These are phyloP conservation scores for Phyllotreta striolata DNA, from an alignment of 2,888 invertebrate species.

Conservation along the genomic window DNA sequence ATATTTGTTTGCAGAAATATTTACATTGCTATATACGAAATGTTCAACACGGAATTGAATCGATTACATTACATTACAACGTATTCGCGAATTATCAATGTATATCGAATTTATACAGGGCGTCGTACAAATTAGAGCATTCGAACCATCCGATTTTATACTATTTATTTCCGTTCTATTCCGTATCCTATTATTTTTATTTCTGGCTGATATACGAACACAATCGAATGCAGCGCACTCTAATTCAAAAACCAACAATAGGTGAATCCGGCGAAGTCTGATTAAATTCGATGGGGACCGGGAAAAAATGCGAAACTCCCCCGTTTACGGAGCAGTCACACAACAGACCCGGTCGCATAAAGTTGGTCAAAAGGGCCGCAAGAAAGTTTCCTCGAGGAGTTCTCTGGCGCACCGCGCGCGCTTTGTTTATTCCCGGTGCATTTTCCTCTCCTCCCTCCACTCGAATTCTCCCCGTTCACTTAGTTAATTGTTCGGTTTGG, in stretches of 20 bases:
- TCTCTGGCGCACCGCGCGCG: background rate
- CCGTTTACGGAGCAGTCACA: conserved; percentile 17
- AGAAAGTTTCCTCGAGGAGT: conserved; percentile 21
- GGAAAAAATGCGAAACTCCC: conserved; percentile 2
- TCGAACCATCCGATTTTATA: background rate
- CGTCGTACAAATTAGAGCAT: too few relatives aligned
- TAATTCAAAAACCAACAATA: conserved; percentile 24
- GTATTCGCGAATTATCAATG: too few relatives aligned
- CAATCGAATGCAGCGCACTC: conserved; percentile 25
- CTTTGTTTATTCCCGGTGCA: conserved; percentile 1
- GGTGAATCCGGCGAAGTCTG: conserved; percentile 21
- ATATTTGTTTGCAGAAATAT: too few relatives aligned
- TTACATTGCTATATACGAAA: too few relatives aligned
- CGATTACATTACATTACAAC: too few relatives aligned
- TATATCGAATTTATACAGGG: too few relatives aligned
- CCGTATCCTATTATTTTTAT: conserved; percentile 1
- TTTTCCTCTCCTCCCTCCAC: background rate
- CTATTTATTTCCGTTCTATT: background rate
- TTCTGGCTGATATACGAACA: conserved; percentile 5
- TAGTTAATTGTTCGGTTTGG: conserved; percentile 41
- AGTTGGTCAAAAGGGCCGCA: conserved; percentile 26
- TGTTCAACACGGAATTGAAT: too few relatives aligned
- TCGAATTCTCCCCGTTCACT: conserved; percentile 31
- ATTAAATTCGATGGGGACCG: conserved; percentile 18
- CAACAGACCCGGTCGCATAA: conserved; percentile 6